Percentiles rank a stretch among this genome's conserved stretches.
These are phyloP conservation scores for Poeciliopsis retropinna DNA, from an alignment of 2,113 vertebrate genomes.

Conservation along the genomic window DNA sequence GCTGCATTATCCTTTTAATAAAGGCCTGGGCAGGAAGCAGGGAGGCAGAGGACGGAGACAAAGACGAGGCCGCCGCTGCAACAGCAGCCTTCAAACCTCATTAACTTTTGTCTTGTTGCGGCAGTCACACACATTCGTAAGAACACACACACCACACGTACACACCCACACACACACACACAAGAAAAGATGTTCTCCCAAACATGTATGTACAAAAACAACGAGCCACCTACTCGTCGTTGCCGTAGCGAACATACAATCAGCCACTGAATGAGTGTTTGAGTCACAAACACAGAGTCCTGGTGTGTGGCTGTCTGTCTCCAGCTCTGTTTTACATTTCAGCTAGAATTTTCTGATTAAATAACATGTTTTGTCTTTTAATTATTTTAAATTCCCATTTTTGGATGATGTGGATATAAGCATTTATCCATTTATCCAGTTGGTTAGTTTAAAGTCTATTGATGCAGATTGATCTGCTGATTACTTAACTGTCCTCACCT, in stretches of 20 bases:
- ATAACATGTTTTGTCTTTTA: slow-evolving; percentile 8
- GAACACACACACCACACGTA: slow-evolving; percentile 9
- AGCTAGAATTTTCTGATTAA: slow-evolving; percentile 7
- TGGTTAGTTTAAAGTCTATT: too few relatives aligned
- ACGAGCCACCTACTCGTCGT: slow-evolving; percentile 6
- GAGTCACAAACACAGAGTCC: background rate
- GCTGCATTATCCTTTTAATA: slow-evolving; percentile 79
- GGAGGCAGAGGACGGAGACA: slow-evolving; percentile 75
- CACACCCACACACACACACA: slow-evolving; percentile 14
- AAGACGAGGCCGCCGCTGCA: slow-evolving; percentile 71
- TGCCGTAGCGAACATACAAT: background rate
- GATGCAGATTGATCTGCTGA: too few relatives aligned
- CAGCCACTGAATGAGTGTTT: slow-evolving; percentile 12
- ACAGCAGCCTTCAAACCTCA: slow-evolving; percentile 80
- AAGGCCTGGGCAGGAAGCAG: slow-evolving; percentile 73
- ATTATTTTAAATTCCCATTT: too few relatives aligned
- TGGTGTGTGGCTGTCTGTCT: slow-evolving; percentile 53
- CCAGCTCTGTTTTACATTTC: slow-evolving; percentile 2
- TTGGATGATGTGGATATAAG: too few relatives aligned
- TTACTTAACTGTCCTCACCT: too few relatives aligned
- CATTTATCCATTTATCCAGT: too few relatives aligned
- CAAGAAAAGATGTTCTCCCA: slow-evolving; percentile 16
- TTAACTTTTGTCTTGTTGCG: slow-evolving; percentile 82
- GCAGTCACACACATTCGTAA: slow-evolving; percentile 33
- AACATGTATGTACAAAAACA: slow-evolving; percentile 26